Evolutionary conservation across 1,140 invertebrate genomes (phyloP).

Genomic region (Nasonia vitripennis): DNA sequence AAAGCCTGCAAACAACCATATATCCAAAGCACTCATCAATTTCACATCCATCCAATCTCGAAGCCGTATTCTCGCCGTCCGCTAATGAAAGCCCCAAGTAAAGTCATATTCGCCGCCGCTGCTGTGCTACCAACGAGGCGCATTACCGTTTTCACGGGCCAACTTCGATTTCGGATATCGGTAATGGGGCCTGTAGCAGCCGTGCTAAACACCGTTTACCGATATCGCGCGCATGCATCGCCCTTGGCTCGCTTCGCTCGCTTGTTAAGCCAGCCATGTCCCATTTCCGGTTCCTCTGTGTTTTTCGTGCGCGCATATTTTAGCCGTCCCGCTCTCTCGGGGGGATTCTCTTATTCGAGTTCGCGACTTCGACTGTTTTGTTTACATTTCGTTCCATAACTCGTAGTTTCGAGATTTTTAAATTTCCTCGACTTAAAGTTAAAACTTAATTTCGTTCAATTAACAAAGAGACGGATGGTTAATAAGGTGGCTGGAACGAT

Average conservation of each 20-base stretch:
- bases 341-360: background rate
- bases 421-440: background rate
- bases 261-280: slow-evolving; percentile 27
- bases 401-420: background rate
- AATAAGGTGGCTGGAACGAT: background rate
- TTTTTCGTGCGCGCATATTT: background rate
- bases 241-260: background rate
- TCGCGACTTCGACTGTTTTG: background rate
- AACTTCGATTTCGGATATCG: slow-evolving; percentile 44
- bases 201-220: slow-evolving; percentile 35
- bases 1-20: too few species aligned
- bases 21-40: too few species aligned
- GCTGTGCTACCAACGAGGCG: background rate
- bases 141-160: background rate
- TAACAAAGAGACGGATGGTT: background rate
- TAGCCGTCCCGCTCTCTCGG: background rate
- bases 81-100: background rate
- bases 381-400: background rate
- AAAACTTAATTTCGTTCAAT: background rate
- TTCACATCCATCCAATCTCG: background rate
- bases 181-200: background rate
- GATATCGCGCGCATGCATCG: slow-evolving; percentile 12
- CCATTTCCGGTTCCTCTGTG: slow-evolving; percentile 9
- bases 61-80: background rate
- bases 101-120: background rate